Evolutionary conservation across 2,113 vertebrate species (phyloP), one percentile per base, ranked within the genome.

Genomic region (Colinus virginianus): DNA sequence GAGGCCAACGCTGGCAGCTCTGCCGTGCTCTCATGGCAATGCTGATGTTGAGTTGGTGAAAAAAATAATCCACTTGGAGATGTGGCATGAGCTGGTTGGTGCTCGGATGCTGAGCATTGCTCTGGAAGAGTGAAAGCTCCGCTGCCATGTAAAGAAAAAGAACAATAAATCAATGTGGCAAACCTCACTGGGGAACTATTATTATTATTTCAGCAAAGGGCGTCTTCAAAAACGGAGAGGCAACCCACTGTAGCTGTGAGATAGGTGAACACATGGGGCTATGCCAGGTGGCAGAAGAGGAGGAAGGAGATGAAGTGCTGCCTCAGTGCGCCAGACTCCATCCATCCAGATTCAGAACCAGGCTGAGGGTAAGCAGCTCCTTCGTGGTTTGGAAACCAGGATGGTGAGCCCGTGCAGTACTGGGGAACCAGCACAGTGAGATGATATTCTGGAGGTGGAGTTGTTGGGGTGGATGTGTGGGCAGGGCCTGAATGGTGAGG

Each of bases 101-200:
- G 56, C 49, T 79, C 63, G 88, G 78, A 34, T 63, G 77, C 46
- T 71, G 59, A 76, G 34, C 7, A 1, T 40, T 79, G 89, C 49
- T 81, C n/a, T 87, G 88, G 56, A 71, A 58, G 67, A 36, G 46
- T 43, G 82, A 79, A 67, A 95, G 94, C 66, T 94, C 76, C 26
- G 91, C 78, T 87, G 69, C 96, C 92, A 9, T 91, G 95, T 96
- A 96, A 96, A 85, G 90, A 84, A 59, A 79, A 95, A 77, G 13
- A 92, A 42, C 53, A 98, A 97, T 98, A 97, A 98, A 97, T 80
- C 21, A 55, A 89, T 20, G 80, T 94, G 90, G 26, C 79, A 78
- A 93, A 89, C 13, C 0, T 2, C 58, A 13, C 26, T 2, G 4
- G 38, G 63, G 80, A 63, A 43, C 71, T 63, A 7, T 6, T 36